Percentiles rank a stretch among this genome's conserved stretches.
phyloP scores from a whole-genome alignment of 2,113 vertebrate genomes.

The Periophthalmodon schlosseri region DNA sequence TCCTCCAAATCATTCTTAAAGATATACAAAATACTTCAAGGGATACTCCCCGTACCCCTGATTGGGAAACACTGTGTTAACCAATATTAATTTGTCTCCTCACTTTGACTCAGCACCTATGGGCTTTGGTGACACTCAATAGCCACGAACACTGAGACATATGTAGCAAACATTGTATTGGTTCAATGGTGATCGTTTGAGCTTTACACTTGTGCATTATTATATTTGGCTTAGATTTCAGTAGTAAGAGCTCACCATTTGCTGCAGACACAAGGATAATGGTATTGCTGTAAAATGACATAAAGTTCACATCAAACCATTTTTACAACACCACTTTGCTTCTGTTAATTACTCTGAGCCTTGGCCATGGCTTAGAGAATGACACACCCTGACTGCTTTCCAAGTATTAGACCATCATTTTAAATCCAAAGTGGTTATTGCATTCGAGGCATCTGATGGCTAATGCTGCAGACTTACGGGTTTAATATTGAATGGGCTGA shows the following conservation, averaged over 20 bases:
- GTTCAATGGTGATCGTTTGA: background rate
- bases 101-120: no score
- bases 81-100: no score
- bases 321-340: constrained; percentile 3
- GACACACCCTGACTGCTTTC: background rate
- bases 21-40: no score
- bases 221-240: background rate
- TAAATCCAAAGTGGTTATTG: constrained; percentile 16
- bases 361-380: background rate
- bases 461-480: constrained; percentile 16
- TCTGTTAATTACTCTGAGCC: background rate
- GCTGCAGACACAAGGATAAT: background rate
- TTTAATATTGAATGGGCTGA: constrained; percentile 18
- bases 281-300: background rate
- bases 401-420: constrained; percentile 14
- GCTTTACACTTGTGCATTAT: background rate
- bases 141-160: background rate
- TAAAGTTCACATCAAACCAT: background rate
- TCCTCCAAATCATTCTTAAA: no score
- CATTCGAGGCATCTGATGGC: constrained; percentile 19
- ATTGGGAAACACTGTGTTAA: no score
- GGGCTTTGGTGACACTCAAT: no score
- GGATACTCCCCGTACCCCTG: no score
- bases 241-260: background rate
- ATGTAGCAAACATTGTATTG: no score